These are phyloP conservation scores for Dinomys branickii DNA, from an alignment of 2,113 vertebrate genomes.

Conservation along the genomic window DNA sequence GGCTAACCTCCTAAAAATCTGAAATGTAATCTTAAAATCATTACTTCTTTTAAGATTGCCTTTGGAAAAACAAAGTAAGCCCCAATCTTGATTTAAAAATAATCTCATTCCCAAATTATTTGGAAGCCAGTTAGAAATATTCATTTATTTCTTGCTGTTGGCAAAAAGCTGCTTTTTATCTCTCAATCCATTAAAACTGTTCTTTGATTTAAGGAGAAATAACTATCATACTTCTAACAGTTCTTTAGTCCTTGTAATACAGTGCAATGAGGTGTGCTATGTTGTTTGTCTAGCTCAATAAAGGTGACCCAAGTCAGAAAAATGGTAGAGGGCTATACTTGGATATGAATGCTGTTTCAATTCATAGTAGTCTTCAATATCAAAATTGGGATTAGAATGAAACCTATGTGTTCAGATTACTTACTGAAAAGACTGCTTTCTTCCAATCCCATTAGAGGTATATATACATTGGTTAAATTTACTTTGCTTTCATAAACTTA, in stretches of 20 bases:
- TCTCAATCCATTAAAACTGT: background rate
- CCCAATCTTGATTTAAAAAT: background rate
- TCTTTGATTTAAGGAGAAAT: background rate
- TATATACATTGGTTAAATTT: background rate
- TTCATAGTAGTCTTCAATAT: background rate
- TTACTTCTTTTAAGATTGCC: background rate
- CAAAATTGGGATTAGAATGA: background rate
- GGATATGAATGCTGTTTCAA: background rate
- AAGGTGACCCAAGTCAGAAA: background rate
- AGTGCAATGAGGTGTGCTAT: background rate
- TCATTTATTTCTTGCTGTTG: background rate
- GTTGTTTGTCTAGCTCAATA: background rate
- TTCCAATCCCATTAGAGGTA: background rate
- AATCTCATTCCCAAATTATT: background rate
- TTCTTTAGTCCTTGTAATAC: background rate
- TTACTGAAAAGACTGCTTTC: background rate
- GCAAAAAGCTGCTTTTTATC: background rate
- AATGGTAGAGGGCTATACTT: background rate
- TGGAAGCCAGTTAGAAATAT: background rate
- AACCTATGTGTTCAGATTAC: background rate
- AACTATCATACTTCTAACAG: background rate
- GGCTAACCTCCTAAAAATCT: background rate
- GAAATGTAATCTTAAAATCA: slow-evolving; percentile 10
- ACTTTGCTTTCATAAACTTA: background rate
- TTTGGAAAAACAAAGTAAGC: background rate